Conservation (phyloP, 1,140 invertebrate species). For the Phymorhynchus buccinoides region DNA sequence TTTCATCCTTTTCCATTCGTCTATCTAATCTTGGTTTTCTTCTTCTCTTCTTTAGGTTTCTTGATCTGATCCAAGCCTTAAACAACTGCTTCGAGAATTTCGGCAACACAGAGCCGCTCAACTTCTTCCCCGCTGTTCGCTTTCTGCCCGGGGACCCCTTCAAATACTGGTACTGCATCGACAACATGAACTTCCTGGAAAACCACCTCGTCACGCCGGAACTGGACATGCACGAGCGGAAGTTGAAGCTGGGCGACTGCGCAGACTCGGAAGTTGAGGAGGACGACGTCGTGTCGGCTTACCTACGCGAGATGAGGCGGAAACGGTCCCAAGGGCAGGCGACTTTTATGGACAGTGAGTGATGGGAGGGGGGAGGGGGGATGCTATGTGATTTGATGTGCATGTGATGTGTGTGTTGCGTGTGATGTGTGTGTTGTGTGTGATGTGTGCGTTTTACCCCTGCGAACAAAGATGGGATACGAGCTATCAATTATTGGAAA, state of each 20-base stretch:
- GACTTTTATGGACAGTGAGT: conserved; percentile 35
- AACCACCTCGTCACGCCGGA: background rate
- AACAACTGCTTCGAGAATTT: conserved; percentile 32
- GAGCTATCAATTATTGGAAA: too few species aligned
- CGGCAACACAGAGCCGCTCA: conserved; percentile 38
- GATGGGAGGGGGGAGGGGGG: too few species aligned
- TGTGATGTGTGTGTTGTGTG: background rate
- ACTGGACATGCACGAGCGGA: background rate
- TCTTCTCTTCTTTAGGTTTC: background rate
- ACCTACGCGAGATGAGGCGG: conserved; percentile 40
- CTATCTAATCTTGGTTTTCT: too few species aligned
- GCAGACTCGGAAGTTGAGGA: conserved; percentile 6
- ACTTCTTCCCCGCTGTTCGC: conserved; percentile 50
- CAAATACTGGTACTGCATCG: conserved; percentile 11
- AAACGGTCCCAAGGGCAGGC: background rate
- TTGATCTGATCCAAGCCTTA: conserved; percentile 34
- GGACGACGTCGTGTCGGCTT: conserved; percentile 50
- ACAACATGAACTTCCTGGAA: conserved; percentile 34
- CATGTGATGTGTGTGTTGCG: background rate
- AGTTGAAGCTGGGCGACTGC: background rate
- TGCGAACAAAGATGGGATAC: too few species aligned
- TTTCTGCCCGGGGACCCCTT: conserved; percentile 55
- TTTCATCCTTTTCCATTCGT: background rate
- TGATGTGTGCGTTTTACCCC: too few species aligned
- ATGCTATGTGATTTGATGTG: too few species aligned